Conservation (phyloP, 2,888 invertebrate species). For the Steromphala cineraria region DNA sequence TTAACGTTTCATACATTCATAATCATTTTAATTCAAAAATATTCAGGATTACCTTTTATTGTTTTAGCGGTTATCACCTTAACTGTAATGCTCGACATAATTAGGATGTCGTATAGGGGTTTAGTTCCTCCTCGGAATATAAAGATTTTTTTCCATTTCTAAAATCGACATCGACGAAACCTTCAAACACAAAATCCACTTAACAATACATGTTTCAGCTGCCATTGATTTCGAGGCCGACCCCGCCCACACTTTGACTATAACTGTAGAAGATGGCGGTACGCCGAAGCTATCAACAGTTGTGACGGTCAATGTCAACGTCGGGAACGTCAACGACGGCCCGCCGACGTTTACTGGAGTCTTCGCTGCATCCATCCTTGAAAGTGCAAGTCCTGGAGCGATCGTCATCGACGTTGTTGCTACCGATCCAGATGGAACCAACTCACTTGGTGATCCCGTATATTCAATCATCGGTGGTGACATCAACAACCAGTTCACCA, state of each 20-base stretch:
- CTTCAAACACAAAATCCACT: no score
- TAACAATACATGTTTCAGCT: constrained; percentile 15
- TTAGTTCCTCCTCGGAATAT: no score
- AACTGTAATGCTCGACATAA: no score
- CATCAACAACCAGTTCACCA: constrained; percentile 43
- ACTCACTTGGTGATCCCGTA: constrained; percentile 44
- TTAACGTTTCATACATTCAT: no score
- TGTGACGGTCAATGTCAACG: constrained; percentile 45
- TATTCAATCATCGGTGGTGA: constrained; percentile 55
- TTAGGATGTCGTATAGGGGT: no score
- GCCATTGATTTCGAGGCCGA: constrained; percentile 45
- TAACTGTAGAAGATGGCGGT: constrained; percentile 26
- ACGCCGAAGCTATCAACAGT: constrained; percentile 31
- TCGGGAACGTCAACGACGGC: constrained; percentile 57
- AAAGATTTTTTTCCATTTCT: no score
- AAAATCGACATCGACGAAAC: no score
- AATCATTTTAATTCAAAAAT: no score
- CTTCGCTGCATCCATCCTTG: constrained; percentile 37
- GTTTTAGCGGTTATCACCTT: no score
- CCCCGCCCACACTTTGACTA: constrained; percentile 36
- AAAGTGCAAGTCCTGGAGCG: constrained; percentile 36
- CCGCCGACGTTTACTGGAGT: constrained; percentile 43
- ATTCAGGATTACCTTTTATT: no score
- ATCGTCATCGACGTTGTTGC: constrained; percentile 46
- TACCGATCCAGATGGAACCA: constrained; percentile 49